phyloP scores from a whole-genome alignment of 2,797 vertebrate species.

The Alcedo quadribrachys region DNA sequence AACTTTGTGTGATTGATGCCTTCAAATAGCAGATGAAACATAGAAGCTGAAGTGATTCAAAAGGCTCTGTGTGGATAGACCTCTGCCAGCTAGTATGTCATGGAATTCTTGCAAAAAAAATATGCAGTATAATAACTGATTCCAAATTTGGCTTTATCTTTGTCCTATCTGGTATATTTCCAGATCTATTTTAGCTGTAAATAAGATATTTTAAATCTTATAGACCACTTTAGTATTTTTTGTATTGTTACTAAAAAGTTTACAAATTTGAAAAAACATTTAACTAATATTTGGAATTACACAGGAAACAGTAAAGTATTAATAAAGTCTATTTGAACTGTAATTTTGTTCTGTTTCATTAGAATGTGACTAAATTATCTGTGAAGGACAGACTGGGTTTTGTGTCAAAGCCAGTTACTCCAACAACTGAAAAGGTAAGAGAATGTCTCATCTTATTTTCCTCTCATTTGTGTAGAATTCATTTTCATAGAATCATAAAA shows the following conservation, averaged over 20 bases:
- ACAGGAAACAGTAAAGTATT: background rate
- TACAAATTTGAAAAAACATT: no score
- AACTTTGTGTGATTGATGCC: background rate
- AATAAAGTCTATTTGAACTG: constrained; percentile 35
- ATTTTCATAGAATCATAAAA: background rate
- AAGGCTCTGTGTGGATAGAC: background rate
- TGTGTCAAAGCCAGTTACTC: constrained; percentile 84
- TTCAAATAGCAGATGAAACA: background rate
- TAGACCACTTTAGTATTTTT: background rate
- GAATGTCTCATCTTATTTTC: background rate
- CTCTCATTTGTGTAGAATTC: background rate
- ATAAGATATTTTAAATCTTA: background rate
- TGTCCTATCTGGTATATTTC: background rate
- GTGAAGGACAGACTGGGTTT: constrained; percentile 94
- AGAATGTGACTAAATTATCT: constrained; percentile 90
- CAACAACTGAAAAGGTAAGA: constrained; percentile 89
- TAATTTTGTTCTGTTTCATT: constrained; percentile 69
- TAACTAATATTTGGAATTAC: background rate
- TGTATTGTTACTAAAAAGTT: background rate
- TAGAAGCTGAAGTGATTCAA: background rate
- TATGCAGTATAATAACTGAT: background rate
- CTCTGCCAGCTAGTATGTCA: background rate
- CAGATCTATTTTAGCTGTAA: background rate
- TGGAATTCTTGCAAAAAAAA: background rate
- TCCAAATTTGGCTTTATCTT: background rate